Conservation (phyloP, 2,797 vertebrate species). For the Ficedula albicollis region DNA sequence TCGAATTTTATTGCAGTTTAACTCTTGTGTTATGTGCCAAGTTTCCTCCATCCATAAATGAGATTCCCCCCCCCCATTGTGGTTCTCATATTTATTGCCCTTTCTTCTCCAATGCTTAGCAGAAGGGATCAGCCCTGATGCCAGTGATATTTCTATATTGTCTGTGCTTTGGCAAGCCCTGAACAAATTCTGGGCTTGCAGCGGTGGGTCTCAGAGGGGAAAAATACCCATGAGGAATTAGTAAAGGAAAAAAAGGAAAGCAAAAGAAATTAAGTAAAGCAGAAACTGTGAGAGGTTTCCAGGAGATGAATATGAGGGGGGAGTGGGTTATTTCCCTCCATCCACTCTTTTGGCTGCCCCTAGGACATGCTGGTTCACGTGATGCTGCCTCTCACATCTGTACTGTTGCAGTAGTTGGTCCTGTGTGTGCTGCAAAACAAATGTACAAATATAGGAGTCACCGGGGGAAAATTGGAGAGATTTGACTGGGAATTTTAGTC, state of each 20-base stretch:
- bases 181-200: background rate
- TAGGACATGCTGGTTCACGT: background rate
- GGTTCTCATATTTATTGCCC: background rate
- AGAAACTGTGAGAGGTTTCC: background rate
- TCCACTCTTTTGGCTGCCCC: conserved; percentile 27
- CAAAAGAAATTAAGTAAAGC: background rate
- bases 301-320: background rate
- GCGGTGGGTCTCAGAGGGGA: background rate
- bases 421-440: background rate
- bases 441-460: background rate
- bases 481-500: conserved; percentile 16
- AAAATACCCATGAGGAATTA: background rate
- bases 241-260: background rate
- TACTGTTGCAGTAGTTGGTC: background rate
- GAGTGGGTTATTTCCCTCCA: background rate
- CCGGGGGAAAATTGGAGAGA: background rate
- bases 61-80: rapidly evolving
- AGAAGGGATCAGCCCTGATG: background rate
- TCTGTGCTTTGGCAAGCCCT: background rate
- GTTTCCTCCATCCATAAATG: background rate
- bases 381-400: background rate
- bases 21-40: background rate
- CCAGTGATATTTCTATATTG: background rate
- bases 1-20: background rate
- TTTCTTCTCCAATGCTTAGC: background rate